Conservation (phyloP, 2,797 vertebrate genomes). For the Macropodus opercularis region DNA sequence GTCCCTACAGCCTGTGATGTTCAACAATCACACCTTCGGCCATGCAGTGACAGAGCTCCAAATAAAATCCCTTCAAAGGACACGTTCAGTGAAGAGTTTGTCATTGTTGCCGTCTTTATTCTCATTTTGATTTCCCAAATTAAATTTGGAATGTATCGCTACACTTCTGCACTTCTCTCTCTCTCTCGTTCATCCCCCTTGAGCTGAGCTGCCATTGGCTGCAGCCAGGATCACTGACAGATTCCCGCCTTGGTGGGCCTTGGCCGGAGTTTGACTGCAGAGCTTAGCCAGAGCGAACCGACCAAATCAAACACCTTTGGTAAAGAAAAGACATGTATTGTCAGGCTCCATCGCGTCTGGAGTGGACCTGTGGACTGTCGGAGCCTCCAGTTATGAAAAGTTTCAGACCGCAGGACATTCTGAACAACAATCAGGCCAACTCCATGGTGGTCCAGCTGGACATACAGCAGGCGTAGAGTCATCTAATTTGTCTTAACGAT, state of each 20-base stretch:
- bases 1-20: background rate
- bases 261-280: constrained; percentile 17
- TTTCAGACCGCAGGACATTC: constrained; percentile 39
- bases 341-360: constrained; percentile 60
- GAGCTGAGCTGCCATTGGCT: constrained; percentile 28
- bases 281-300: constrained; percentile 33
- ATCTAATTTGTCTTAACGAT: constrained; percentile 15
- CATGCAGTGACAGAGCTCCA: background rate
- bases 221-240: constrained; percentile 43
- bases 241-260: constrained; percentile 54
- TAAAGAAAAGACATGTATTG: constrained; percentile 2
- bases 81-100: constrained; percentile 20
- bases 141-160: constrained; percentile 12
- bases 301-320: constrained; percentile 69
- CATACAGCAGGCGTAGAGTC: constrained; percentile 12
- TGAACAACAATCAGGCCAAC: constrained; percentile 39
- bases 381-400: constrained; percentile 8
- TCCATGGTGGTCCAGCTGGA: constrained; percentile 61
- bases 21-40: background rate
- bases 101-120: background rate
- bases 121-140: constrained; percentile 6
- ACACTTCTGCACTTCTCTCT: constrained; percentile 26
- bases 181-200: constrained; percentile 3
- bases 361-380: constrained; percentile 33
- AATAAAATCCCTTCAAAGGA: background rate